Base-by-base conservation (phyloP, 1,140 invertebrate species). In the Saxidomus purpurata region DNA sequence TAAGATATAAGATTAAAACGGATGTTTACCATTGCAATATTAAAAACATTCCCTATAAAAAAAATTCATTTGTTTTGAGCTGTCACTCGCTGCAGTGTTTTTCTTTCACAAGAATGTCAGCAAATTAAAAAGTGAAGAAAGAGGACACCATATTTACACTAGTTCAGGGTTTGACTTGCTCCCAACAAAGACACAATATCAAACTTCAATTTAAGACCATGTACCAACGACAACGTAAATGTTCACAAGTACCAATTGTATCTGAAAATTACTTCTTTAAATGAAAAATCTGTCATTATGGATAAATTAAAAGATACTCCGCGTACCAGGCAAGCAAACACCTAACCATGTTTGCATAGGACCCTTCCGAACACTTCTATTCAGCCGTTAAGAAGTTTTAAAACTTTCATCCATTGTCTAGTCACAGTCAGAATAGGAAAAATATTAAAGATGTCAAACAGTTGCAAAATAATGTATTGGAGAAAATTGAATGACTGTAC, bases 361-460 rank as follows among this genome's bases (percentile, higher is more conserved):
- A 77, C 84, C 49, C 71, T 40, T 86, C 47, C 36, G 40, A 59
- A 55, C 25, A 59, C 49, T 38, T 69, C 31, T 34, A 34, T 67
- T 40, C 31, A 63, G 3, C 8, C 3, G 36, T 47, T 69, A 84
- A 67, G 59, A 84, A 69, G 81, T 84, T 84, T 76, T 55, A 55
- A 86, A 76, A 76, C 67, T 43, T 86, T 76, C 40, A 86, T 86
- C 69, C 36, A 55, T 86, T 86, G 84, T 86, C 34, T 85, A 69
- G 31, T n/a, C 19, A 38, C 25, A 74, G 47, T 17, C 31, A n/a
- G 67, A 71, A 40, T n/a, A 19, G 15, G 38, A 74, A 74, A 85
- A 85, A 59, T 43, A 85, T 47, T 59, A 85, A 71, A 74, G 82
- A 69, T 85, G 82, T 85, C 59, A 85, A 81, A 85, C 28, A 71